A percentile compares a stretch with the other conserved stretches of the same genome.
Conservation (phyloP, 2,797 vertebrate species). For the Apogon talboti region DNA sequence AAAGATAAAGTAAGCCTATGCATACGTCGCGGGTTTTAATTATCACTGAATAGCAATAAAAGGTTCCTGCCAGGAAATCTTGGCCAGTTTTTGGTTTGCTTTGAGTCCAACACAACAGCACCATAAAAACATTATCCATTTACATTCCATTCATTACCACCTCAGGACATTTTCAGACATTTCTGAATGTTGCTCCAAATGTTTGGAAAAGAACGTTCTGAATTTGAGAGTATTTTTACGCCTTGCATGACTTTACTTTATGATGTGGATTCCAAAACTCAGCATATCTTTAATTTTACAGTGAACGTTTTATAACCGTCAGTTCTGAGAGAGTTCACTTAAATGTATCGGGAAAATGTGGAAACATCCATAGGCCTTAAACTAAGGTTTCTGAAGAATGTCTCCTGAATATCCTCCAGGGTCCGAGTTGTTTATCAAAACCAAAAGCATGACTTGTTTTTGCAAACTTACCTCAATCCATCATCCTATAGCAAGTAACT, state of each 20-base stretch:
- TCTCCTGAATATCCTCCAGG: constrained; percentile 57
- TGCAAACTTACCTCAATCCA: constrained; percentile 65
- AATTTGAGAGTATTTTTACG: constrained; percentile 23
- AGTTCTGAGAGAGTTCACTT: constrained; percentile 14
- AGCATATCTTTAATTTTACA: constrained; percentile 30
- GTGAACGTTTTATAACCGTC: constrained; percentile 13
- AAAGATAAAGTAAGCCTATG: constrained; percentile 82
- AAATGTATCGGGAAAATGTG: constrained; percentile 15
- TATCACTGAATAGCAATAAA: constrained; percentile 76
- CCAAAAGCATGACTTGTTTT: constrained; percentile 63
- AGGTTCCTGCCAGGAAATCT: constrained; percentile 63
- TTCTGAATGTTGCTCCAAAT: constrained; percentile 40
- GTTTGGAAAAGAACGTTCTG: constrained; percentile 43
- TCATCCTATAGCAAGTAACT: constrained; percentile 59
- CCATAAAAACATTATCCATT: constrained; percentile 68
- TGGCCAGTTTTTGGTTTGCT: constrained; percentile 66
- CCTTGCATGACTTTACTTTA: constrained; percentile 22
- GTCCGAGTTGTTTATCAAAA: constrained; percentile 70
- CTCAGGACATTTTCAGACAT: constrained; percentile 51
- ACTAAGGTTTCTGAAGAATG: constrained; percentile 22
- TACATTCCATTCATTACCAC: constrained; percentile 70
- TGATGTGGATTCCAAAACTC: constrained; percentile 12
- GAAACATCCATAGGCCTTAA: constrained; percentile 13
- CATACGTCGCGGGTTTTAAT: constrained; percentile 70
- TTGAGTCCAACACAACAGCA: constrained; percentile 62